Evolutionary conservation across 2,797 vertebrate species (phyloP), one percentile per base, ranked within the genome.

Genomic region (Tarsius wallacei): DNA sequence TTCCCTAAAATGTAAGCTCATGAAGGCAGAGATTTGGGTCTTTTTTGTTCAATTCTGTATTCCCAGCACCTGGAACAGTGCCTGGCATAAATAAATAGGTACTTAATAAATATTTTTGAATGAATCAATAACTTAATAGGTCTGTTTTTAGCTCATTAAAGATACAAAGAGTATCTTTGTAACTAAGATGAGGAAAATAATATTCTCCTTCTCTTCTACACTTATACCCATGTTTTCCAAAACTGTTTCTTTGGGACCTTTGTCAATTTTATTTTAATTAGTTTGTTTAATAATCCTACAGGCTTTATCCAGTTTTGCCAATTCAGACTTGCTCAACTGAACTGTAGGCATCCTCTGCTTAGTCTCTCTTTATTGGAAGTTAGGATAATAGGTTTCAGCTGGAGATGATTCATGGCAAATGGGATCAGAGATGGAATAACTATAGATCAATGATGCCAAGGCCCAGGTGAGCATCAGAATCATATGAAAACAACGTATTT

Each of bases 201-300:
- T 84, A 73, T 11, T 55, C 57, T n/a, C 47, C 66, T 57, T 14
- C 17, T 74, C 71, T 71, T 68, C 42, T 68, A 21, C 31, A 5
- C 92, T 89, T 61, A 71, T 55, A 85, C 15, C 28, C 19, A 1
- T 22, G 21, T 31, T 95, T 81, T 92, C 66, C n/a, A 53, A 94
- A 84, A 78, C 22, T 33, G 7, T 53, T 92, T 83, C 59, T 86
- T 26, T 87, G 36, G 19, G 24, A 78, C 47, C 55, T 70, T 57
- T 82, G 36, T 57, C 36, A 76, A 19, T 57, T 77, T 59, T 86
- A 49, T 61, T 66, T 90, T 90, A 71, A 80, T 91, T 63, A 76
- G 55, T 33, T 87, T 49, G 7, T 42, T 42, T 42, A 84, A 4
- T 22, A 80, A 66, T 68, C 42, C 42, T 78, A 24, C 87, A 19